Percentiles rank a stretch among this genome's conserved stretches.
Conservation (phyloP, 2,888 invertebrate species). For the Oscheius sp. region DNA sequence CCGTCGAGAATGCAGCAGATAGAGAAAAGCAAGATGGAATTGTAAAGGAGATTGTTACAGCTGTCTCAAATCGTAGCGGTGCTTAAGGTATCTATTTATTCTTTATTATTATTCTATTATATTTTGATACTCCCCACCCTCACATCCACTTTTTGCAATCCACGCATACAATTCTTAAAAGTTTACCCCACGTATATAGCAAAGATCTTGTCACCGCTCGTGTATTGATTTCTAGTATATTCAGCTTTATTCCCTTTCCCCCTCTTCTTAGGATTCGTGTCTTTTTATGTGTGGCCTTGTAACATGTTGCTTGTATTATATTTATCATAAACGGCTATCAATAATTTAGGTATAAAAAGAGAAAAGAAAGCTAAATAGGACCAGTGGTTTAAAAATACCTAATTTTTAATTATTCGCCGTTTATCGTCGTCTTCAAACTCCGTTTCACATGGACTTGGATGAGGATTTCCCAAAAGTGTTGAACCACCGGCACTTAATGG, state of each 20-base stretch:
- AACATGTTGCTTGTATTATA: slow-evolving; percentile 25
- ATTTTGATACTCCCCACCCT: slow-evolving; percentile 14
- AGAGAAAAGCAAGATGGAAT: slow-evolving; percentile 49
- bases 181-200: slow-evolving; percentile 1
- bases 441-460: slow-evolving; percentile 39
- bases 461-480: slow-evolving; percentile 37
- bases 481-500: slow-evolving; percentile 31
- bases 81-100: not conserved
- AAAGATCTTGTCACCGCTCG: slow-evolving; percentile 10
- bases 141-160: not conserved
- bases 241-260: slow-evolving; percentile 11
- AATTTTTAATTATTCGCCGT: slow-evolving; percentile 35
- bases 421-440: slow-evolving; percentile 43
- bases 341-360: not conserved
- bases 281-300: slow-evolving; percentile 27
- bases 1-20: slow-evolving; percentile 49
- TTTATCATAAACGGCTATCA: slow-evolving; percentile 17
- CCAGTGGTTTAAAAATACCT: not conserved
- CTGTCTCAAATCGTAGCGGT: slow-evolving; percentile 43
- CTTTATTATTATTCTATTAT: not conserved
- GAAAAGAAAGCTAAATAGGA: not conserved
- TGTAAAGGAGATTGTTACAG: slow-evolving; percentile 46
- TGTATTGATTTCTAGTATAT: slow-evolving; percentile 12
- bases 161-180: slow-evolving; percentile 10
- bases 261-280: slow-evolving; percentile 10